phyloP scores from a whole-genome alignment of 1,140 invertebrate species.

The Philopotamus ludificatus region DNA sequence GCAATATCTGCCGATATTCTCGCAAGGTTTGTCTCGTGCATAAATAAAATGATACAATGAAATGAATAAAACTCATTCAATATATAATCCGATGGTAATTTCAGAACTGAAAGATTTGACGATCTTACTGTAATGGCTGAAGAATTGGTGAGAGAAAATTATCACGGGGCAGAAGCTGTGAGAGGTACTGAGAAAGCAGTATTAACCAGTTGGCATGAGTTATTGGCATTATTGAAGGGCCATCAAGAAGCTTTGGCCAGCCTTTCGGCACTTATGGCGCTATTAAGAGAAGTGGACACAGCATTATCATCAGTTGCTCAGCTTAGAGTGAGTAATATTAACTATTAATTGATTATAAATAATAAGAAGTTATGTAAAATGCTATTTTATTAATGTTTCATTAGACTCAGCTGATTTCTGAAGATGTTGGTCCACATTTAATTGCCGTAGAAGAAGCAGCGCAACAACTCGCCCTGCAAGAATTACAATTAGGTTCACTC shows the following conservation, averaged over 20 bases:
- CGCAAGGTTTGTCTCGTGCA: conserved; percentile 55
- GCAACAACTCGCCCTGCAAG: conserved; percentile 89
- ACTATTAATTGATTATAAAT: conserved; percentile 15
- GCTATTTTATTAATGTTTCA: background rate
- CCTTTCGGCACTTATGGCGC: conserved; percentile 76
- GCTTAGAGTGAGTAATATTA: conserved; percentile 61
- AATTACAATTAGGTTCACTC: conserved; percentile 84
- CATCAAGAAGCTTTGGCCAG: conserved; percentile 80
- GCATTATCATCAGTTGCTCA: conserved; percentile 79
- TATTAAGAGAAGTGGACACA: conserved; percentile 91
- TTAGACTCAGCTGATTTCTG: conserved; percentile 76
- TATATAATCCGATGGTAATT: too few species aligned
- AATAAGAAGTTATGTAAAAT: background rate
- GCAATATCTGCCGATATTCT: conserved; percentile 97
- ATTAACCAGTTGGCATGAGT: conserved; percentile 80
- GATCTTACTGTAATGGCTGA: conserved; percentile 89
- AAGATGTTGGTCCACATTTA: conserved; percentile 88
- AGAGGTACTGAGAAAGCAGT: conserved; percentile 82
- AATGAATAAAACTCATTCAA: background rate
- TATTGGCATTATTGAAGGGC: conserved; percentile 81
- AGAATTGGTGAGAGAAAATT: conserved; percentile 88
- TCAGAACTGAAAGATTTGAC: conserved; percentile 88
- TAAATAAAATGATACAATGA: conserved; percentile 27
- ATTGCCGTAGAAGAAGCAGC: conserved; percentile 90
- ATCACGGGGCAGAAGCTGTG: conserved; percentile 85